phyloP scores from a whole-genome alignment of 2,113 vertebrate species.

The Ovibos moschatus region DNA sequence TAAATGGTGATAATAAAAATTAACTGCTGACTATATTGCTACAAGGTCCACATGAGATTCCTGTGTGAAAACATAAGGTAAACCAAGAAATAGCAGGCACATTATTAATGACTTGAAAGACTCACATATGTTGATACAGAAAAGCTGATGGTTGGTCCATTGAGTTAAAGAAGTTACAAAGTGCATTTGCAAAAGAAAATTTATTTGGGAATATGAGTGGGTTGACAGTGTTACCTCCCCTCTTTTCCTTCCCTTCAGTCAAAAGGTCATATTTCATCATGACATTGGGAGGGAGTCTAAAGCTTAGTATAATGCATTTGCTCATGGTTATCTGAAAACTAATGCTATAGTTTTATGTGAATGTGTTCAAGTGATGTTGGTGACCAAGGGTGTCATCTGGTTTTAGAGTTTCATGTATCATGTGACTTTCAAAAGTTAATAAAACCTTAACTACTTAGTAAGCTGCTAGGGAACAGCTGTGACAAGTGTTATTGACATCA shows the following conservation, averaged over 20 bases:
- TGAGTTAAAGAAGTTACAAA: neutral
- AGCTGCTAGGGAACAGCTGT: neutral
- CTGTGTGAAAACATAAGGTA: neutral
- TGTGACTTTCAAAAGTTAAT: constrained; percentile 29
- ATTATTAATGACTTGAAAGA: neutral
- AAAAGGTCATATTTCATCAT: neutral
- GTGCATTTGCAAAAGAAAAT: neutral
- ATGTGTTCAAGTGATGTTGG: neutral
- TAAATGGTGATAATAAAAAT: neutral
- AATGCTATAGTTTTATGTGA: neutral
- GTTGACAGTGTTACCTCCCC: neutral
- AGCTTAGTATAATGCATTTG: neutral
- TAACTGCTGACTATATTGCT: neutral
- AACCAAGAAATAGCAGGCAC: neutral
- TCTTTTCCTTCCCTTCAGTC: neutral
- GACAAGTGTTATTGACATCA: neutral
- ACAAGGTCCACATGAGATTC: neutral
- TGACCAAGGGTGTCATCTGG: neutral
- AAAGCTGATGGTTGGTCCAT: neutral
- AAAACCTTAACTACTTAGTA: neutral
- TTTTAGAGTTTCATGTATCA: neutral
- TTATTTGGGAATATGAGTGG: neutral
- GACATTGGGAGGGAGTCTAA: neutral
- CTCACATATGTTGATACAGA: neutral
- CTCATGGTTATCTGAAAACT: neutral